Conservation (phyloP, 2,888 invertebrate genomes). For the Tiphia femorata region DNA sequence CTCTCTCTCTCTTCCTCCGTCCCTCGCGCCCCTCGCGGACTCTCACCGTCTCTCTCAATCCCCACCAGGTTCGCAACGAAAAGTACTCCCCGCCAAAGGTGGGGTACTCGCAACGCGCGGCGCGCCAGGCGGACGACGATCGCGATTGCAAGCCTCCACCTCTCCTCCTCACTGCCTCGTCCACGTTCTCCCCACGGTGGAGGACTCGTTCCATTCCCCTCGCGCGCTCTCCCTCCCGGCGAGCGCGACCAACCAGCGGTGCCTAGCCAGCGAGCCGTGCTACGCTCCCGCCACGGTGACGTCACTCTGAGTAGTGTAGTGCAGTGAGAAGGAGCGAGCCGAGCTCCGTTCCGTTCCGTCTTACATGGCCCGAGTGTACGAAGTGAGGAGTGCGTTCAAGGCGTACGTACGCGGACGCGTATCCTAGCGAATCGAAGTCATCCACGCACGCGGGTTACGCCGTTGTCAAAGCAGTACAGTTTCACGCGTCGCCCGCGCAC, state of each 20-base stretch:
- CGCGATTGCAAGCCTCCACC: conserved; percentile 46
- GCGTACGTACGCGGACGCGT: conserved; percentile 33
- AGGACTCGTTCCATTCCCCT: conserved; percentile 66
- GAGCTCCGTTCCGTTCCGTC: conserved; percentile 63
- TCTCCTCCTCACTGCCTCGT: too few species aligned
- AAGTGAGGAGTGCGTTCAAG: conserved; percentile 39
- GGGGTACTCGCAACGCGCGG: conserved; percentile 28
- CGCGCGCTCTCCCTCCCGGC: conserved; percentile 48
- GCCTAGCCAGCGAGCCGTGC: conserved; percentile 64
- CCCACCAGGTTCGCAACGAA: conserved; percentile 13
- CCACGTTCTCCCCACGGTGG: conserved; percentile 26
- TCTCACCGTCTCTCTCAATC: conserved; percentile 21
- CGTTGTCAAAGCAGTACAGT: too few species aligned
- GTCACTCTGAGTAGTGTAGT: conserved; percentile 70
- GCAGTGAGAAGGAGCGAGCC: conserved; percentile 68
- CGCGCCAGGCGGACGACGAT: conserved; percentile 45
- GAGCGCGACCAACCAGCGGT: conserved; percentile 28
- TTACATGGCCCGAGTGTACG: conserved; percentile 57
- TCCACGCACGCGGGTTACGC: neutral
- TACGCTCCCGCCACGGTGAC: conserved; percentile 70
- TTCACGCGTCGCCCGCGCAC: neutral
- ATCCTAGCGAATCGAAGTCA: conserved; percentile 20
- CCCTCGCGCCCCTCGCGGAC: too few species aligned
- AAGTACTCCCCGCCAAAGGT: conserved; percentile 25
- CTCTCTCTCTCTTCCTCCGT: conserved; percentile 16